phyloP scores from a whole-genome alignment of 2,797 vertebrate genomes.

The Stomatorhinus walkeri region DNA sequence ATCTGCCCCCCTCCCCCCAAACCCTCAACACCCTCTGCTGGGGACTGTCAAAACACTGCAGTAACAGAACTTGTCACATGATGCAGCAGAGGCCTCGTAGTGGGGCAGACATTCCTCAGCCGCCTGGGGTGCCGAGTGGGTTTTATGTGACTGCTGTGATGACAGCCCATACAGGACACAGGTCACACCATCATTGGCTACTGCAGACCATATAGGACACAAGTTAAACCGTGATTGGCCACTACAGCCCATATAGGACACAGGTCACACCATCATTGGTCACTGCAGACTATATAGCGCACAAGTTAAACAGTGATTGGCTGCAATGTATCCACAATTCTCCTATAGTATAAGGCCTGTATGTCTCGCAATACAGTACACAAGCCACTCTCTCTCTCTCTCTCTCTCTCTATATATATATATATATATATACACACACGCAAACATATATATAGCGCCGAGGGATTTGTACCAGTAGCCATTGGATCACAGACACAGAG shows the following conservation, averaged over 20 bases:
- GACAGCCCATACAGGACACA: neutral
- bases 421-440: too few species aligned
- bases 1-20: conserved; percentile 45
- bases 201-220: neutral
- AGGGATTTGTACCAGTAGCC: neutral
- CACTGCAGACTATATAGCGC: neutral
- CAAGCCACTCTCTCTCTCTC: neutral
- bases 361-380: neutral
- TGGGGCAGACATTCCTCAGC: conserved; percentile 18
- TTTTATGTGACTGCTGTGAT: neutral
- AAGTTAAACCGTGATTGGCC: neutral
- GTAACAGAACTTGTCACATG: conserved; percentile 68
- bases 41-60: conserved; percentile 39
- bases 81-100: conserved; percentile 42
- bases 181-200: neutral
- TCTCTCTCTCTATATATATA: too few species aligned
- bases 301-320: neutral
- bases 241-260: neutral
- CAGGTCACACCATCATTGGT: neutral
- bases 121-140: neutral
- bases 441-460: neutral
- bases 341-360: neutral
- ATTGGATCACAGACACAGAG: neutral
- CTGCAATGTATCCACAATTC: neutral
- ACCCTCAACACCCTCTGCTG: conserved; percentile 55